Conservation (phyloP, 64 coral and sea anemone species). For the Dendronephthya gigantea region DNA sequence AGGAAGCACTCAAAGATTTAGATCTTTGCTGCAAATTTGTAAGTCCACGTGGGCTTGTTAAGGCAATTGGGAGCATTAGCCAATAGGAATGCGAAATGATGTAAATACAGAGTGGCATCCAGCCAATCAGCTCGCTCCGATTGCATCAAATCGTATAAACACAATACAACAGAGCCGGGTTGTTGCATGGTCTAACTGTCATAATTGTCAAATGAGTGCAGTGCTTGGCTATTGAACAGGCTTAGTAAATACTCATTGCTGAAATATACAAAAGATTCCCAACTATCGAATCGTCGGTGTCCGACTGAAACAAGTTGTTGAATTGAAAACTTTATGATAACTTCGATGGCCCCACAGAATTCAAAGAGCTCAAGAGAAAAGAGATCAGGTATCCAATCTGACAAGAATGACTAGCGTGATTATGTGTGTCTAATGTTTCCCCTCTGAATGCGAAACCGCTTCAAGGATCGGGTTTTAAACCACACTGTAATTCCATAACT, state of each 20-base stretch:
- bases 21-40: not conserved
- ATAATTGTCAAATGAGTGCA: slow-evolving; percentile 15
- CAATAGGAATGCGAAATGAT: not conserved
- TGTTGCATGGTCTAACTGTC: slow-evolving; percentile 14
- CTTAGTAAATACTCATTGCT: not conserved
- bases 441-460: not conserved
- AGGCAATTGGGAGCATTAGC: not conserved
- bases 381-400: not conserved
- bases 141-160: slow-evolving; percentile 8
- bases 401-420: not conserved
- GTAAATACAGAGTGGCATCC: not conserved
- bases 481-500: not conserved
- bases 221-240: slow-evolving; percentile 6
- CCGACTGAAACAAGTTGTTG: not conserved
- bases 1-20: not conserved
- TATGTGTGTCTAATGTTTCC: not conserved
- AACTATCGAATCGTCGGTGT: not conserved
- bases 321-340: not conserved
- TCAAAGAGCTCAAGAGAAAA: not conserved
- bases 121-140: not conserved
- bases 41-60: slow-evolving; percentile 6
- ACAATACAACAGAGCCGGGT: slow-evolving; percentile 21
- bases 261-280: not conserved
- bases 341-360: not conserved
- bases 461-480: not conserved